phyloP scores from a whole-genome alignment of 2,113 vertebrate species.

The Mesitornis unicolor region DNA sequence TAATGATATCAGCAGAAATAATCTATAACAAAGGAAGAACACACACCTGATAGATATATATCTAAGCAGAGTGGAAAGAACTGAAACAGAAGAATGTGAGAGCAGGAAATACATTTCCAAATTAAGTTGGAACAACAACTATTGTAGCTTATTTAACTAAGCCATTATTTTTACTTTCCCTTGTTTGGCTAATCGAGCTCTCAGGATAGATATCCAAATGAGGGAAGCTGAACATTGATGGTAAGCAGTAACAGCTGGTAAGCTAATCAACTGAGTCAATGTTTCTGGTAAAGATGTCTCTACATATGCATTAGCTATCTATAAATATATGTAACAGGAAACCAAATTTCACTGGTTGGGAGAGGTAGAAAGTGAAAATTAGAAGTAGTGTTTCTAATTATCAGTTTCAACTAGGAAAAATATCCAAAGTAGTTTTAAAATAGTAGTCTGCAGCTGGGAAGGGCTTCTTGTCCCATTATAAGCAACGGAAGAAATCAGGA shows the following conservation, averaged over 20 bases:
- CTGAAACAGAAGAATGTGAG: neutral
- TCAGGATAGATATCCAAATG: neutral
- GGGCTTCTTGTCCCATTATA: neutral
- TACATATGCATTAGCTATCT: neutral
- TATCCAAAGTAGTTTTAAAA: neutral
- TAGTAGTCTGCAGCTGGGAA: neutral
- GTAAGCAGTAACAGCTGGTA: neutral
- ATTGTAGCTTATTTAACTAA: neutral
- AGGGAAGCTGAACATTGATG: neutral
- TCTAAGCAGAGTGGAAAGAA: neutral
- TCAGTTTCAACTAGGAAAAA: neutral
- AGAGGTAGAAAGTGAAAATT: neutral
- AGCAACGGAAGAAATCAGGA: neutral
- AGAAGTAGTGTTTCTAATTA: neutral
- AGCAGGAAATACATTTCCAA: neutral
- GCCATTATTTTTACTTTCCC: neutral
- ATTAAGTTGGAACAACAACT: no score
- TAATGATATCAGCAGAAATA: neutral
- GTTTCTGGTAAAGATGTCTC: neutral
- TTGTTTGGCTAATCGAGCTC: neutral
- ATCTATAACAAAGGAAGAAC: neutral
- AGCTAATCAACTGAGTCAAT: neutral
- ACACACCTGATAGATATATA: neutral
- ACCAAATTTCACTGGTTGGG: neutral
- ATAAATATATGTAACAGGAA: neutral